phyloP scores from a whole-genome alignment of 2,113 vertebrate genomes.

The Cranoglanis bouderius region DNA sequence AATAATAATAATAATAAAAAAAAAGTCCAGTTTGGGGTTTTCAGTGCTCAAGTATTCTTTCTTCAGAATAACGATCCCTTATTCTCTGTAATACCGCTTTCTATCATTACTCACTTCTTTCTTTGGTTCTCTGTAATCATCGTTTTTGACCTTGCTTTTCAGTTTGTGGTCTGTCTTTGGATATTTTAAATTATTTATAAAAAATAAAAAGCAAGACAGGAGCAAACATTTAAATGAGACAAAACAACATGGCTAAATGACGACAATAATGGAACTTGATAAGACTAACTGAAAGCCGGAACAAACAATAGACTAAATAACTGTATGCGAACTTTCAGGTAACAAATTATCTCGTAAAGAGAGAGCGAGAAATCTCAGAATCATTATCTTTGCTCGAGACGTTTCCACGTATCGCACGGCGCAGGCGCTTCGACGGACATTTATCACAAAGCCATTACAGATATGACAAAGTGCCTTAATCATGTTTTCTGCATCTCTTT shows the following conservation, averaged over 20 bases:
- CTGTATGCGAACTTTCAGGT: background rate
- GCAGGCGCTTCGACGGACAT: background rate
- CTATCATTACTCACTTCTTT: background rate
- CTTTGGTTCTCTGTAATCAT: background rate
- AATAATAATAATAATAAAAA: background rate
- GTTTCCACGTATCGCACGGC: background rate
- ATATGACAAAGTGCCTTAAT: conserved; percentile 42
- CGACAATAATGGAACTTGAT: background rate
- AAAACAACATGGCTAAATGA: background rate
- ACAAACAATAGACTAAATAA: background rate
- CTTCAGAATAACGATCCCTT: background rate
- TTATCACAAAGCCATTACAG: conserved; percentile 36
- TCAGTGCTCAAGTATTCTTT: background rate
- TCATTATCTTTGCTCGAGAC: background rate
- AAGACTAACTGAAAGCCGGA: background rate
- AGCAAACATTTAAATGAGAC: background rate
- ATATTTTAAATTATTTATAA: background rate
- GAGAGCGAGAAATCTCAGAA: background rate
- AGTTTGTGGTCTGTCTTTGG: background rate
- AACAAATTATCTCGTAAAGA: background rate
- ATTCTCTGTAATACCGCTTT: background rate
- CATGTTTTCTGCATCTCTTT: conserved; percentile 40
- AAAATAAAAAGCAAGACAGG: background rate
- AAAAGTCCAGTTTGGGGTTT: background rate
- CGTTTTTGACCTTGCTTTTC: background rate